Base-by-base conservation (phyloP, 2,113 vertebrate species). In the Solenodon paradoxus region DNA sequence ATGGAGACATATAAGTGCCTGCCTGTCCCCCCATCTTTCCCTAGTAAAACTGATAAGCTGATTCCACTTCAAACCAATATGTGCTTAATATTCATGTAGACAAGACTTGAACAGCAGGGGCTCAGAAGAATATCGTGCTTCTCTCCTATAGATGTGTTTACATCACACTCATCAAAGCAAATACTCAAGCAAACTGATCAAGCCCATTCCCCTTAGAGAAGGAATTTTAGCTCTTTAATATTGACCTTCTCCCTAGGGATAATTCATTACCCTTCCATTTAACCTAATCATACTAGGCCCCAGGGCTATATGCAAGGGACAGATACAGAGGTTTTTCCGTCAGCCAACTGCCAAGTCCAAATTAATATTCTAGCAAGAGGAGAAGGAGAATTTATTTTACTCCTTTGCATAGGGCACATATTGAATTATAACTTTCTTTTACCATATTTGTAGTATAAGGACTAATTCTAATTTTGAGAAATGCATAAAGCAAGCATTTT, bases 381-480 rank as follows among this genome's bases (percentile, higher is more conserved):
- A 71, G 5, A 28, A 63, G 26, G 30, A 88, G 66, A 1, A 3
- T 51, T 80, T 30, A 35, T 77, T 72, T 96, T 55, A 57, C 69
- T 85, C 45, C 2, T 49, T 75, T 84, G 77, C 42, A 68, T 6
- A 57, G 51, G 38, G n/a, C 45, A 88, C 51, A 88, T 64, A 78
- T 64, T 71, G 90, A 95, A 47, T 49, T 7, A 22, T 22, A 81
- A 55, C 35, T 90, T 95, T 82, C 57, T 59, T 81, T 95, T 61
- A 74, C 57, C 61, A n/a, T 88, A 84, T 59, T 77, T 93, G 64
- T 53, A 77, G 74, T 79, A 61, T 38, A 53, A 94, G 38, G 30
- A 92, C 80, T 92, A 42, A 66, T 69, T 80, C 9, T 83, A 61
- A 55, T 61, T 87, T 83, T 94, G 28, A 69, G 69, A 95, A 26